phyloP scores from a whole-genome alignment of 2,113 vertebrate genomes.

The Scortum barcoo region DNA sequence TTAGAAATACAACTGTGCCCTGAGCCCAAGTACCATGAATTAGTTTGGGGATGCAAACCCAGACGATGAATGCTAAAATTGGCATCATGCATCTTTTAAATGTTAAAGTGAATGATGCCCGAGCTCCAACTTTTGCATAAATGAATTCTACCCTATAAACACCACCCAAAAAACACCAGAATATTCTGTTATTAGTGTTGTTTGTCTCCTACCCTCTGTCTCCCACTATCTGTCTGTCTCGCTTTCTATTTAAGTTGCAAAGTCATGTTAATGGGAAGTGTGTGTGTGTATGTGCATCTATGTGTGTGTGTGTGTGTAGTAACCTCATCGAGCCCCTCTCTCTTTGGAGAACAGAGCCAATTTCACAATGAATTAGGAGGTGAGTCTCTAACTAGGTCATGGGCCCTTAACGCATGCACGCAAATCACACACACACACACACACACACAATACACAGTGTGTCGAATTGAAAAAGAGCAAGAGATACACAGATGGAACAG shows the following conservation, averaged over 20 bases:
- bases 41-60: slow-evolving; percentile 29
- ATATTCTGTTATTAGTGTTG: slow-evolving; percentile 13
- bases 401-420: slow-evolving; percentile 20
- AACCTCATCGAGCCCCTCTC: slow-evolving; percentile 52
- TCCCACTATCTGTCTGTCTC: not conserved
- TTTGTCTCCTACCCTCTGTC: slow-evolving; percentile 17
- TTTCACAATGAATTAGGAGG: slow-evolving; percentile 76
- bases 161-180: not conserved
- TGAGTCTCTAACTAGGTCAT: slow-evolving; percentile 73
- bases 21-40: slow-evolving; percentile 1
- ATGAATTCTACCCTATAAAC: slow-evolving; percentile 19
- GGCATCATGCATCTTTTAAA: slow-evolving; percentile 44
- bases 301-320: slow-evolving; percentile 17
- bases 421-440: slow-evolving; percentile 8
- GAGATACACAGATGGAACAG: slow-evolving; percentile 9
- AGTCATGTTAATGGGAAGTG: slow-evolving; percentile 38
- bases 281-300: not conserved
- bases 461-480: slow-evolving; percentile 23
- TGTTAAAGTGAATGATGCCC: slow-evolving; percentile 18
- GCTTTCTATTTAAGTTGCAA: slow-evolving; percentile 43
- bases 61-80: slow-evolving; percentile 25
- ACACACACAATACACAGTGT: slow-evolving; percentile 11
- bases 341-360: slow-evolving; percentile 74
- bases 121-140: slow-evolving; percentile 46
- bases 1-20: slow-evolving; percentile 19